These are phyloP conservation scores for Diplodus puntazzo DNA, from an alignment of 2,797 vertebrate genomes.

Conservation along the genomic window DNA sequence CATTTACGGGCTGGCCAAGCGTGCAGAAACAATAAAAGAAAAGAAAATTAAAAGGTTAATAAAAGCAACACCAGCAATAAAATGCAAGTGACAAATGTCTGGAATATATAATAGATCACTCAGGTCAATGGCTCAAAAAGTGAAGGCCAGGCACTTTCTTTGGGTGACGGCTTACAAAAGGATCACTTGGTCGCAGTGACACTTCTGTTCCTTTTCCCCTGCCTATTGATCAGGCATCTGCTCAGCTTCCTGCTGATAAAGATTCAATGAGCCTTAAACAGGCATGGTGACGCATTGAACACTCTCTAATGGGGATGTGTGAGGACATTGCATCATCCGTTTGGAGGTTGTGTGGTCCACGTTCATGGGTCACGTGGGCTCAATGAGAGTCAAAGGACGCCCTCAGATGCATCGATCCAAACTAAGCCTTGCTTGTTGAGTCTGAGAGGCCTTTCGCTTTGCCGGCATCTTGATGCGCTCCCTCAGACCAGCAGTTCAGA, in stretches of 20 bases:
- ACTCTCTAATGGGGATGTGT: conserved; percentile 33
- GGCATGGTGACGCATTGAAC: conserved; percentile 33
- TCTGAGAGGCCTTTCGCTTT: conserved; percentile 8
- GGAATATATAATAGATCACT: neutral
- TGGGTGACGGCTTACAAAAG: conserved; percentile 16
- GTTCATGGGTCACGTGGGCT: conserved; percentile 35
- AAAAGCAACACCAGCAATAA: neutral
- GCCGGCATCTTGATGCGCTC: neutral
- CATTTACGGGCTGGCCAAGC: neutral
- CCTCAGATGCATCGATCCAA: conserved; percentile 43
- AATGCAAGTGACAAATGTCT: neutral
- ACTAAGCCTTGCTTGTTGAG: conserved; percentile 20
- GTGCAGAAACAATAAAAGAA: neutral
- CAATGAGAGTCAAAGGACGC: conserved; percentile 32
- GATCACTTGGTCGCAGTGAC: conserved; percentile 2
- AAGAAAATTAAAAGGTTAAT: neutral
- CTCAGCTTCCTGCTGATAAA: conserved; percentile 30
- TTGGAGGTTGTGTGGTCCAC: conserved; percentile 32
- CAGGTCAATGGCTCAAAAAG: conserved; percentile 1
- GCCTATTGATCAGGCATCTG: conserved; percentile 45
- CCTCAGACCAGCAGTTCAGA: conserved; percentile 9
- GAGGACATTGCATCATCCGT: conserved; percentile 26
- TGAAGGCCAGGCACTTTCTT: neutral
- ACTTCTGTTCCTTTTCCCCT: conserved; percentile 2
- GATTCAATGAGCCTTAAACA: conserved; percentile 37